Conservation (phyloP, 2,888 invertebrate species). For the Litoditis marina region DNA sequence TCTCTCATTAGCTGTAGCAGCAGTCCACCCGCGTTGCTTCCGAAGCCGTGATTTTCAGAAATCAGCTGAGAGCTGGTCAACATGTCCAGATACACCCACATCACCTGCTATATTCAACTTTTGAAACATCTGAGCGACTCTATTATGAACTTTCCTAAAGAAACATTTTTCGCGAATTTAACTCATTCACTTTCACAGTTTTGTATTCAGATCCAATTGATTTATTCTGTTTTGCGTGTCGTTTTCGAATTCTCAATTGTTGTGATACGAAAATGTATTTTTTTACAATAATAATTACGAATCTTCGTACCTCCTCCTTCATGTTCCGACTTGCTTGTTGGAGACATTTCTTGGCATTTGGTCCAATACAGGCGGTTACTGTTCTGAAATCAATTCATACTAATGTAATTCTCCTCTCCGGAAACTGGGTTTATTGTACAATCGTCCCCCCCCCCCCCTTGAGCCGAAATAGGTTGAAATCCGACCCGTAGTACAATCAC, state of each 20-base stretch:
- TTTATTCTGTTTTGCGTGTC: too few species aligned
- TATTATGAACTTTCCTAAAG: background rate
- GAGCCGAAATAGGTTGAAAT: too few species aligned
- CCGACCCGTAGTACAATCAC: too few species aligned
- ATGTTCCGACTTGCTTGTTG: conserved; percentile 28
- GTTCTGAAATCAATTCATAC: background rate
- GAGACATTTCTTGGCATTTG: conserved; percentile 37
- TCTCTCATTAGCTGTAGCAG: too few species aligned
- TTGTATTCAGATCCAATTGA: background rate
- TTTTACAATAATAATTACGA: too few species aligned
- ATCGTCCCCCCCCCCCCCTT: too few species aligned
- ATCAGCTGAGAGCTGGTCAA: conserved; percentile 42
- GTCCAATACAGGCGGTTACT: conserved; percentile 39
- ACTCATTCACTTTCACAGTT: background rate
- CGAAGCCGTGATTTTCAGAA: conserved; percentile 24
- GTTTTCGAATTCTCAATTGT: too few species aligned
- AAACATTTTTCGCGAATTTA: background rate
- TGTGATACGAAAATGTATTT: too few species aligned
- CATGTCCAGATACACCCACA: conserved; percentile 52
- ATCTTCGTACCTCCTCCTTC: conserved; percentile 23
- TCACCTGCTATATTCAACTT: conserved; percentile 5
- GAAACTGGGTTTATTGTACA: too few species aligned
- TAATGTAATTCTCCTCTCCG: too few species aligned
- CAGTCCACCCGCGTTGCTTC: conserved; percentile 5
- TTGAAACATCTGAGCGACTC: too few species aligned